Evolutionary conservation across 1,140 invertebrate genomes (phyloP).

Genomic region (Cydia amplana): DNA sequence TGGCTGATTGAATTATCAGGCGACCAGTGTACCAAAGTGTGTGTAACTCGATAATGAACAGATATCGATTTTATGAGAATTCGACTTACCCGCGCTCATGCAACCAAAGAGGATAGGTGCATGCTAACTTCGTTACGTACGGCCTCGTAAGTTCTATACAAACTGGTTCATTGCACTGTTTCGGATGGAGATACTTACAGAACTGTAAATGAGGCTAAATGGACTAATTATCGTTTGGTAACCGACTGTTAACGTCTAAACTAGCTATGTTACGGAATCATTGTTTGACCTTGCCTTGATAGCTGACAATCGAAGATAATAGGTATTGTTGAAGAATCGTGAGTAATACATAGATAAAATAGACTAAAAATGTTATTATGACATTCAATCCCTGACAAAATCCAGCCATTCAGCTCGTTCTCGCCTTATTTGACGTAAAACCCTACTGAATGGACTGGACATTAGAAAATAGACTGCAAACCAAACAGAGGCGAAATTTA

Average conservation of each 20-base stretch:
- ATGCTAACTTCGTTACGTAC: slow-evolving; percentile 17
- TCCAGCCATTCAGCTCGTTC: background rate
- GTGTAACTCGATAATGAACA: slow-evolving; percentile 11
- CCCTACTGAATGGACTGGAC: background rate
- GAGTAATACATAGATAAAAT: slow-evolving; percentile 5
- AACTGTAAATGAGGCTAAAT: slow-evolving; percentile 31
- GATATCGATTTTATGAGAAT: background rate
- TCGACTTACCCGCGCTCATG: background rate
- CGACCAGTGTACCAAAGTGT: background rate
- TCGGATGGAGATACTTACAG: slow-evolving; percentile 29
- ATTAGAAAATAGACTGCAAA: slow-evolving; percentile 37
- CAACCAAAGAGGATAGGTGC: background rate
- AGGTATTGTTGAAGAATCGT: slow-evolving; percentile 28
- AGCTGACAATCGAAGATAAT: slow-evolving; percentile 28
- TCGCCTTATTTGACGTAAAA: slow-evolving; percentile 31
- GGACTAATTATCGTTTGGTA: slow-evolving; percentile 41
- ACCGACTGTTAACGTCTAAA: slow-evolving; percentile 45
- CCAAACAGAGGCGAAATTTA: slow-evolving; percentile 47
- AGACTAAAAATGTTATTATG: background rate
- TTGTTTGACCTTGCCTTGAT: slow-evolving; percentile 36
- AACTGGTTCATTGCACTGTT: slow-evolving; percentile 31
- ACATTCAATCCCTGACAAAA: no score
- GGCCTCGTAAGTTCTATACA: slow-evolving; percentile 24
- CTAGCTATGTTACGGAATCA: slow-evolving; percentile 33
- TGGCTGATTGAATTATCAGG: no score